phyloP scores from a whole-genome alignment of 2,113 vertebrate genomes.

The Engystomops pustulosus region DNA sequence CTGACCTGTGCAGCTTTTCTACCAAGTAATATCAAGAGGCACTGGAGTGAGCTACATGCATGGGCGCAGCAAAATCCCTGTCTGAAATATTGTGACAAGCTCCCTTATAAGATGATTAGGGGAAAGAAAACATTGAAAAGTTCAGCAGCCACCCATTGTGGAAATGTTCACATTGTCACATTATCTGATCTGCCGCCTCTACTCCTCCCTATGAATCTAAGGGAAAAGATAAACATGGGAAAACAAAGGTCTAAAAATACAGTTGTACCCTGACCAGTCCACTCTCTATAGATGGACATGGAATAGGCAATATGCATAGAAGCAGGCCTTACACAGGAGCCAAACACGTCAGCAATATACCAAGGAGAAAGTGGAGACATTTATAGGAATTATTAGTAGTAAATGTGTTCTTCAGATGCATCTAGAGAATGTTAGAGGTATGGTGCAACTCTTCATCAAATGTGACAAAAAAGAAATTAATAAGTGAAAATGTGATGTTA shows the following conservation, averaged over 20 bases:
- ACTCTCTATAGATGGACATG: too few relatives aligned
- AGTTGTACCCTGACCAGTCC: constrained; percentile 63
- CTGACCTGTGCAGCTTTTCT: constrained; percentile 64
- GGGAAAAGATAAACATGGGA: constrained; percentile 65
- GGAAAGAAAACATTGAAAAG: constrained; percentile 59
- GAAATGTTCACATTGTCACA: constrained; percentile 61
- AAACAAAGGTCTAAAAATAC: constrained; percentile 65
- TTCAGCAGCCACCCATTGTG: constrained; percentile 64
- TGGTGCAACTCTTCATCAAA: too few relatives aligned
- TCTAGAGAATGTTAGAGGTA: too few relatives aligned
- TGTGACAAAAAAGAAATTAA: too few relatives aligned
- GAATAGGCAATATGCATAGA: too few relatives aligned
- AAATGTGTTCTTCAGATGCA: too few relatives aligned
- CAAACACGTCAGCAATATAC: neutral
- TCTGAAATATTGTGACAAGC: constrained; percentile 65
- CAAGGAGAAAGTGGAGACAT: too few relatives aligned
- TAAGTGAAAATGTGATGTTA: too few relatives aligned
- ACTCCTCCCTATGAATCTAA: constrained; percentile 65
- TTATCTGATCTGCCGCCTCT: constrained; percentile 61
- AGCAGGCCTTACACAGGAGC: neutral
- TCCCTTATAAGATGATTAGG: constrained; percentile 63
- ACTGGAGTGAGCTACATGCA: constrained; percentile 58
- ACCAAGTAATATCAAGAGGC: constrained; percentile 64
- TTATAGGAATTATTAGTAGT: too few relatives aligned
- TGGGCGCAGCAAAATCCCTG: constrained; percentile 64